phyloP scores from a whole-genome alignment of 2,797 vertebrate genomes.

The Parotocinclus haroldoi region DNA sequence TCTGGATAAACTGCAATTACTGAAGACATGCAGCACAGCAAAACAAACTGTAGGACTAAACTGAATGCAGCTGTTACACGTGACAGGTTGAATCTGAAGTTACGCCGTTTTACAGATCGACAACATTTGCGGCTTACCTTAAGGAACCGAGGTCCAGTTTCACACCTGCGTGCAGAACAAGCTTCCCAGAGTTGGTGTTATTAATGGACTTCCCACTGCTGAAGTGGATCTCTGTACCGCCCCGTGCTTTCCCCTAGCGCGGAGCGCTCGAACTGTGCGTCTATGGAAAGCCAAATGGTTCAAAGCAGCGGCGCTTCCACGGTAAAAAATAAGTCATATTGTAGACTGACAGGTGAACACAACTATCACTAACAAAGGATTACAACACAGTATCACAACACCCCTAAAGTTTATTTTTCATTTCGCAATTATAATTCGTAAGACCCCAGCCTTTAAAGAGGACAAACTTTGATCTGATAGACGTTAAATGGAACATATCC shows the following conservation, averaged over 20 bases:
- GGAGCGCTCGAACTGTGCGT: neutral
- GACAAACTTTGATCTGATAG: too few species aligned
- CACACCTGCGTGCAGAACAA: neutral
- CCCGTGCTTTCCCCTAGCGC: neutral
- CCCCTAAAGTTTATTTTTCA: too few species aligned
- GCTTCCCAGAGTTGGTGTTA: neutral
- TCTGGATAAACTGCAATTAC: too few species aligned
- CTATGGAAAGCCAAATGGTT: conserved; percentile 14
- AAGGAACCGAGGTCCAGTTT: neutral
- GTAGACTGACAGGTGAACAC: too few species aligned
- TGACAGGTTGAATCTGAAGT: neutral
- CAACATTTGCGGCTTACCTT: conserved; percentile 4
- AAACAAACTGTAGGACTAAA: neutral
- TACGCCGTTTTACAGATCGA: neutral
- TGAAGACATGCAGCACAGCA: too few species aligned
- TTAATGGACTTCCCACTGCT: neutral
- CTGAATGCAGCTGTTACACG: neutral
- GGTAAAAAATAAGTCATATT: too few species aligned
- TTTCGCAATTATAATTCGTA: too few species aligned
- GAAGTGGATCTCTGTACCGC: conserved; percentile 6
- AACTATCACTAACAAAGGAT: too few species aligned
- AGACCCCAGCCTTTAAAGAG: too few species aligned
- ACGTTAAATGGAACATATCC: too few species aligned
- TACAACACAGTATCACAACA: too few species aligned
- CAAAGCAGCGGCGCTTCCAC: neutral